Evolutionary conservation across 2,113 vertebrate genomes (phyloP).

Genomic region (Grallaria varia): DNA sequence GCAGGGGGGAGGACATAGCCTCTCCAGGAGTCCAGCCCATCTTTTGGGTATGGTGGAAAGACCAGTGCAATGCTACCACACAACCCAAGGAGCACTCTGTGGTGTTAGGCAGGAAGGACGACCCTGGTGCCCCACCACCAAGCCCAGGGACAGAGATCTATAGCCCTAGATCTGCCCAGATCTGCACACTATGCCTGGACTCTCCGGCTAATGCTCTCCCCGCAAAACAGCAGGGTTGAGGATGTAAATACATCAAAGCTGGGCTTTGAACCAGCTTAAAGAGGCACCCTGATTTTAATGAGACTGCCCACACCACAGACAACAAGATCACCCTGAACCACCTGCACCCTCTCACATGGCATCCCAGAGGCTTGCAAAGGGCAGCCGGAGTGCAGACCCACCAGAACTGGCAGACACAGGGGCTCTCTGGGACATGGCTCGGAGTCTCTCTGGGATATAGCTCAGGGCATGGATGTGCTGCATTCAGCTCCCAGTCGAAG

Average conservation of each 20-base stretch:
- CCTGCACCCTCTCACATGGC: background rate
- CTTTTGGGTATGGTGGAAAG: background rate
- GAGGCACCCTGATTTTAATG: background rate
- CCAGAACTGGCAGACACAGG: background rate
- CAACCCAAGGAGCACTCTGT: background rate
- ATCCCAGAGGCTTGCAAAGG: background rate
- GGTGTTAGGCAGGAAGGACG: background rate
- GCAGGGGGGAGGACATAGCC: rapidly evolving
- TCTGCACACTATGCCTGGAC: background rate
- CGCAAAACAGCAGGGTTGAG: rapidly evolving
- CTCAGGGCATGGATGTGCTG: rapidly evolving
- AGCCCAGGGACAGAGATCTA: background rate
- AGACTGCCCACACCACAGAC: background rate
- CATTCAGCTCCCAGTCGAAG: background rate
- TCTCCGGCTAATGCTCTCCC: background rate
- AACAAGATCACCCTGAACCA: background rate
- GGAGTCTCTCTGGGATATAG: background rate
- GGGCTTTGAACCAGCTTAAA: background rate
- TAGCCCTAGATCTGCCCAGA: background rate
- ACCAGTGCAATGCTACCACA: background rate
- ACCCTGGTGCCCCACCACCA: background rate
- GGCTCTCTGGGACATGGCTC: background rate
- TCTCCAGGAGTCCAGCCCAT: background rate
- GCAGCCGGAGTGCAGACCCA: rapidly evolving
- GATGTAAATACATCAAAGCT: background rate